A percentile compares a stretch with the other conserved stretches of the same genome.
Conservation (phyloP, 2,888 invertebrate species). For the Macroteleia sp. region DNA sequence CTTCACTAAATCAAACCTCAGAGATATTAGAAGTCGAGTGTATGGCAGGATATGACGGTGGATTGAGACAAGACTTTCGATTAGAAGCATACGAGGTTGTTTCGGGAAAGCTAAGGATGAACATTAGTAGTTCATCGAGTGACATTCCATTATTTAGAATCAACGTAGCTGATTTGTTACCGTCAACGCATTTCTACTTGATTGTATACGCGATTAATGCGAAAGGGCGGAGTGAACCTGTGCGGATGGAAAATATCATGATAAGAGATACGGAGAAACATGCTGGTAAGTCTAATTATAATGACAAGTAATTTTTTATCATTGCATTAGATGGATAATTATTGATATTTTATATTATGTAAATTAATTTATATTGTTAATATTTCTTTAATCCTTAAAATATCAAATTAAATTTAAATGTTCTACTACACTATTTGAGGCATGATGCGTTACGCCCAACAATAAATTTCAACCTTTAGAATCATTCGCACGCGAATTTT, state of each 20-base stretch:
- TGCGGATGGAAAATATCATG: constrained; percentile 93
- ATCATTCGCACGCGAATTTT: constrained; percentile 26
- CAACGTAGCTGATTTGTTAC: constrained; percentile 86
- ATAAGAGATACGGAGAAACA: constrained; percentile 94
- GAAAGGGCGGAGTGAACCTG: constrained; percentile 91
- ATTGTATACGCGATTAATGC: constrained; percentile 93
- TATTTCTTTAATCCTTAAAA: no score
- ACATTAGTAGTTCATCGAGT: constrained; percentile 87
- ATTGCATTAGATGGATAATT: no score
- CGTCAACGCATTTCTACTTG: constrained; percentile 85
- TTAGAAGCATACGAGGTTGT: constrained; percentile 92
- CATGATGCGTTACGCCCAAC: constrained; percentile 32
- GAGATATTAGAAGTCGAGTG: constrained; percentile 91
- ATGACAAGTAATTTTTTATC: no score
- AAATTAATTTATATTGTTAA: no score
- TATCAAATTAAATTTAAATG: no score
- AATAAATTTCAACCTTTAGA: constrained; percentile 33
- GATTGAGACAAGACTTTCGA: constrained; percentile 91
- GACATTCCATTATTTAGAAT: constrained; percentile 87
- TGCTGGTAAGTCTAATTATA: constrained; percentile 86
- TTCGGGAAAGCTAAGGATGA: constrained; percentile 89
- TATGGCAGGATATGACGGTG: constrained; percentile 94
- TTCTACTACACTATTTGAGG: no score
- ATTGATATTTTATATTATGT: no score
- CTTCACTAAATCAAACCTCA: constrained; percentile 86